Conservation (phyloP, 2,113 vertebrate genomes). For the Ochotona curzoniae region DNA sequence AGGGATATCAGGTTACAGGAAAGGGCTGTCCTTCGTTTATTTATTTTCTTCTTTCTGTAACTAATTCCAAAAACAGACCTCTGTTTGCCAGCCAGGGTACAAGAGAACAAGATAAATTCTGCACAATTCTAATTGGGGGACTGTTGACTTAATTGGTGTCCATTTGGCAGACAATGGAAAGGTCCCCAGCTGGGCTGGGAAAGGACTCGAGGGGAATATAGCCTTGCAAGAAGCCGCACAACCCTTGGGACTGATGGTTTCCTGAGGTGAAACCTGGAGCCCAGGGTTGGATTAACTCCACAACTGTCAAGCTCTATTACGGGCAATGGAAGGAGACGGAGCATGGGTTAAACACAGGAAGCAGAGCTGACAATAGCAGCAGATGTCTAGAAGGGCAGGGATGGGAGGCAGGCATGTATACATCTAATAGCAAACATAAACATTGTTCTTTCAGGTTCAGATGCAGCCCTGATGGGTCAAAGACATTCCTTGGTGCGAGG, state of each 20-base stretch:
- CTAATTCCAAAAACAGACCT: slow-evolving; percentile 91
- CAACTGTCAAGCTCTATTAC: slow-evolving; percentile 91
- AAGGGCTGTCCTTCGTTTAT: slow-evolving; percentile 91
- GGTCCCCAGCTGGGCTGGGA: slow-evolving; percentile 91
- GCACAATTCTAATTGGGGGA: slow-evolving; percentile 98
- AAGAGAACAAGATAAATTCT: slow-evolving; percentile 94
- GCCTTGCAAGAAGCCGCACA: slow-evolving; percentile 93
- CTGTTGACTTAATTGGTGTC: slow-evolving; percentile 99
- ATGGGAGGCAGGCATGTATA: slow-evolving; percentile 34
- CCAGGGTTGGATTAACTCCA: slow-evolving; percentile 88
- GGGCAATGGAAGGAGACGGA: slow-evolving; percentile 85
- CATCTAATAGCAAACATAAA: slow-evolving; percentile 72
- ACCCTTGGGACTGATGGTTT: slow-evolving; percentile 95
- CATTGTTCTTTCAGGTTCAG: slow-evolving; percentile 74
- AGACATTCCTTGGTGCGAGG: neutral
- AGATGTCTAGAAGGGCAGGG: slow-evolving; percentile 78
- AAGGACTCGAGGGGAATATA: slow-evolving; percentile 95
- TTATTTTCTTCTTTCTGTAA: slow-evolving; percentile 88
- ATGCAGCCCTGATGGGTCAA: slow-evolving; percentile 68
- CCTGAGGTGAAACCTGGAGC: slow-evolving; percentile 95
- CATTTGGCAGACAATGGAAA: slow-evolving; percentile 98
- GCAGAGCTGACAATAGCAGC: slow-evolving; percentile 82
- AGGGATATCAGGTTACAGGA: slow-evolving; percentile 97
- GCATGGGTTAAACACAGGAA: slow-evolving; percentile 88
- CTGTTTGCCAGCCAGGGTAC: slow-evolving; percentile 88